Conservation (phyloP, 2,888 invertebrate genomes). For the Polylopha cassiicola region DNA sequence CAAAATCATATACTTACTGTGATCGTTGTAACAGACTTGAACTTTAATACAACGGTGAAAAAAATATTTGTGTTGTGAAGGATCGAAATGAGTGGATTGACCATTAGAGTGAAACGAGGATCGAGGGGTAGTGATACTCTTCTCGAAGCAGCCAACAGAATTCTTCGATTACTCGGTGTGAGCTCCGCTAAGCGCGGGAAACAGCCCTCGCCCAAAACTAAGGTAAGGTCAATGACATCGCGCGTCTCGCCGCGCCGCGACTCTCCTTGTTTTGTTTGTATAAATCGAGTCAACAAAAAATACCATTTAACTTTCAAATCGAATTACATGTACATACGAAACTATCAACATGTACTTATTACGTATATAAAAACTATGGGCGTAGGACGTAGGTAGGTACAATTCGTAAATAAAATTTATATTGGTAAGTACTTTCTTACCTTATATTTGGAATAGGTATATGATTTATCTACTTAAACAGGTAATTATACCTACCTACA, state of each 20-base stretch:
- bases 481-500: no score
- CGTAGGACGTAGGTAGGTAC: no score
- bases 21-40: constrained; percentile 49
- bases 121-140: constrained; percentile 76
- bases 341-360: no score
- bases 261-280: constrained; percentile 36
- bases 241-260: constrained; percentile 42
- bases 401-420: no score
- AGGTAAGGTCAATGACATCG: constrained; percentile 70
- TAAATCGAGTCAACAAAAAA: constrained; percentile 20
- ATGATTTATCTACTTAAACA: no score
- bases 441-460: no score
- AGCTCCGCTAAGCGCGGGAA: constrained; percentile 76
- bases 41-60: constrained; percentile 59
- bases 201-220: constrained; percentile 73
- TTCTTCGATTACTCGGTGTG: constrained; percentile 72
- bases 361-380: no score
- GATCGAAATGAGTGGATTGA: constrained; percentile 76
- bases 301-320: constrained; percentile 10
- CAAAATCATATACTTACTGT: constrained; percentile 15
- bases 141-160: constrained; percentile 74
- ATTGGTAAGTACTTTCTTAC: no score
- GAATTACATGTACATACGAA: no score
- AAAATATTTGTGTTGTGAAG: constrained; percentile 56
- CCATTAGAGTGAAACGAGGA: constrained; percentile 74